These are phyloP conservation scores for Chionoecetes opilio DNA, from an alignment of 1,140 invertebrate species.

Conservation along the genomic window DNA sequence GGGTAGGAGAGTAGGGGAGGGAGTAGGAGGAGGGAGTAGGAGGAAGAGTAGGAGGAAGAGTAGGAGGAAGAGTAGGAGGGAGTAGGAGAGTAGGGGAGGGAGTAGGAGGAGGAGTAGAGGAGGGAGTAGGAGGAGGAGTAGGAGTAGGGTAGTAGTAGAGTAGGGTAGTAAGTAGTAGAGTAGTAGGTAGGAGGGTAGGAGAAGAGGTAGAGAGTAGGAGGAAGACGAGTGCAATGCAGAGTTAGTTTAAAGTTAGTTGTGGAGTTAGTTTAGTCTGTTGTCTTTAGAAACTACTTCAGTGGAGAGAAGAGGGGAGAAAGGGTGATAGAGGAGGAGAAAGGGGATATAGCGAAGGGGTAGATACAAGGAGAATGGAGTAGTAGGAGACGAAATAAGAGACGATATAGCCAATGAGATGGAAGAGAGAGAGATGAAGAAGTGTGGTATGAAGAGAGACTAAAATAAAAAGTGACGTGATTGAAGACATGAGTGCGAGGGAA, in stretches of 20 bases:
- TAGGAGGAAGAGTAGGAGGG: background rate
- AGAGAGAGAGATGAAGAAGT: background rate
- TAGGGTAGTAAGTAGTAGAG: background rate
- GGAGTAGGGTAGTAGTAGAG: background rate
- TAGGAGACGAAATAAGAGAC: background rate
- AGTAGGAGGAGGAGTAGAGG: background rate
- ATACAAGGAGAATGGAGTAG: background rate
- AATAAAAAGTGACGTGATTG: background rate
- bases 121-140: background rate
- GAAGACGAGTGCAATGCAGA: background rate
- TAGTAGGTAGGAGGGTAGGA: background rate
- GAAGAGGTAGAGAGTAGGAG: background rate
- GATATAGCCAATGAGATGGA: background rate
- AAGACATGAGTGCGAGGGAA: background rate
- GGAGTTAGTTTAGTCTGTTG: no score
- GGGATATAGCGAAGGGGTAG: no score
- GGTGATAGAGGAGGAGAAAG: background rate
- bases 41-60: background rate
- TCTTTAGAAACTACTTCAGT: background rate
- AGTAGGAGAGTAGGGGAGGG: background rate
- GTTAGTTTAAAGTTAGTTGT: no score
- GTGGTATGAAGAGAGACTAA: background rate
- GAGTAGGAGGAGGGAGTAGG: background rate
- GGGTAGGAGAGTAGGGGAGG: background rate
- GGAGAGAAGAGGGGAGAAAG: background rate